Conservation (phyloP, 2,888 invertebrate genomes). For the Crematogaster levior region DNA sequence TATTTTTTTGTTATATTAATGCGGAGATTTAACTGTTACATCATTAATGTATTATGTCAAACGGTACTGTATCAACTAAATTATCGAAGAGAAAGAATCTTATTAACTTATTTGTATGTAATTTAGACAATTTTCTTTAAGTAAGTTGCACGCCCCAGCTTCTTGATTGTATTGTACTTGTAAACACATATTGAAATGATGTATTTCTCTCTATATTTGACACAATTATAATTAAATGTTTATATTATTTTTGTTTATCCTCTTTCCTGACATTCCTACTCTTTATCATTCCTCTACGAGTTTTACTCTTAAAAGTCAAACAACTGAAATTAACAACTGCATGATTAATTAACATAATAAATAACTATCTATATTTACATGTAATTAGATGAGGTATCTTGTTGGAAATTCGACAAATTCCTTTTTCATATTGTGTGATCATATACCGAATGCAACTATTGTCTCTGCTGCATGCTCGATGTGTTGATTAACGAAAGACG, state of each 20-base stretch:
- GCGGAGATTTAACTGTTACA: not conserved
- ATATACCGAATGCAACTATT: conserved; percentile 60
- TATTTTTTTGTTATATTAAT: conserved; percentile 17
- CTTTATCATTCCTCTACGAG: not conserved
- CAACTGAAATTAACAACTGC: conserved; percentile 5
- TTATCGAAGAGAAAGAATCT: not conserved
- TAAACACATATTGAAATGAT: not conserved
- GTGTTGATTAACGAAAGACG: conserved; percentile 67
- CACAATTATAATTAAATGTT: conserved; percentile 11
- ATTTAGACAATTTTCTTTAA: conserved; percentile 2
- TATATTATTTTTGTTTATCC: not conserved
- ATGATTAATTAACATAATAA: conserved; percentile 13
- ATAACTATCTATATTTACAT: not conserved
- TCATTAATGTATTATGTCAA: not conserved
- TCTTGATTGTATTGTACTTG: not conserved
- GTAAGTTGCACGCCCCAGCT: not conserved
- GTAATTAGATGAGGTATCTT: conserved; percentile 10
- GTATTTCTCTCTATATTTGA: not conserved
- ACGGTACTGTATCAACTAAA: not conserved
- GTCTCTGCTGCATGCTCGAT: conserved; percentile 73
- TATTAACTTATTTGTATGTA: conserved; percentile 9
- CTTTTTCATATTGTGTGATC: not conserved
- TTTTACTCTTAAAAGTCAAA: not conserved
- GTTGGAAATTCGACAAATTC: not conserved
- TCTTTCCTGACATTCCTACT: not conserved